Evolutionary conservation across 2,888 invertebrate species (phyloP).

Genomic region (Scelioninae gen. 2): DNA sequence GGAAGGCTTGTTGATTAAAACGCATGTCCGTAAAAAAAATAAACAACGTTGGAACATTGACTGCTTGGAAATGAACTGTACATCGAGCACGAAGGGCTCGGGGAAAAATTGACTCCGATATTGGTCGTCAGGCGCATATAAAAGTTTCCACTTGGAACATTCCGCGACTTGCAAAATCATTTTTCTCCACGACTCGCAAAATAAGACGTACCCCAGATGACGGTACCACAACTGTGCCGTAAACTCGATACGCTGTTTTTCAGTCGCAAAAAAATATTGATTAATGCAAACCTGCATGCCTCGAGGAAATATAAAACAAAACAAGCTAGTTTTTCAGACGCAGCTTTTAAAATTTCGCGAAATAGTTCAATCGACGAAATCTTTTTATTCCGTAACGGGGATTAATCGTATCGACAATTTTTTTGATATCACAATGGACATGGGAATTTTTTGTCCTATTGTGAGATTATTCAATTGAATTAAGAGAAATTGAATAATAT

Average conservation of each 20-base stretch:
- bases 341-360: constrained; percentile 6
- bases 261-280: constrained; percentile 26
- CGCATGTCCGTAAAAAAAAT: constrained; percentile 12
- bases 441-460: neutral
- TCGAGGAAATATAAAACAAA: constrained; percentile 14
- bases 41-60: constrained; percentile 2
- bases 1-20: constrained; percentile 27
- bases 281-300: constrained; percentile 26
- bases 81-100: constrained; percentile 4
- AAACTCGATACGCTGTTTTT: constrained; percentile 26
- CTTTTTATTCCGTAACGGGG: constrained; percentile 5
- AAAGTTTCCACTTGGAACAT: constrained; percentile 2
- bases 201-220: constrained; percentile 9
- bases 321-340: constrained; percentile 8
- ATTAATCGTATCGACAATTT: neutral
- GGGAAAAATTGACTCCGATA: constrained; percentile 3
- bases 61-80: constrained; percentile 7
- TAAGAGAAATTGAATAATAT: no score
- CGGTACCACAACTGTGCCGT: constrained; percentile 1
- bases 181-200: constrained; percentile 9
- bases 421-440: no score
- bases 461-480: no score
- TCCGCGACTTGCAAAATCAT: neutral
- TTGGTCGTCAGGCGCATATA: neutral
- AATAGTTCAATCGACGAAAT: neutral